Evolutionary conservation across 2,888 invertebrate species (phyloP), one percentile per base, ranked within the genome.

Genomic region (Molanna angustata): DNA sequence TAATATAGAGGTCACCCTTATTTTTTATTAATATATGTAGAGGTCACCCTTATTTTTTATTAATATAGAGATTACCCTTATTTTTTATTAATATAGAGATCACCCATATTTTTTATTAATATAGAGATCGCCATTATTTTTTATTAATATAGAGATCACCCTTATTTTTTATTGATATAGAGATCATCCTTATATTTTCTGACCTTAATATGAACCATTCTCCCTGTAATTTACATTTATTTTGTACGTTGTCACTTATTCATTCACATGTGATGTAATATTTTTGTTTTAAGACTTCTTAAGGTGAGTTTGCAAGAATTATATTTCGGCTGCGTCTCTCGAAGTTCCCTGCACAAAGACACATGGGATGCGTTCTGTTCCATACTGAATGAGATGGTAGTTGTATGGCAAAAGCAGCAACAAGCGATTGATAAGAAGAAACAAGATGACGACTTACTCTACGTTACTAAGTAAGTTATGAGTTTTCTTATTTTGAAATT

Each of bases 361-460:
- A 61, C 69, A 1, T 78, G 80, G 62, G 60, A 64, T 0, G 70
- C 77, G 1, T 75, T 86, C 37, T 72, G 80, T 51, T 67, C 69
- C 0, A 74, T 85, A 0, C 66, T 89, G 1, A 73, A 76, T 46
- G 72, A 79, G 35, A 79, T 90, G 45, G 84, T 88, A 17, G 67
- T 77, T 48, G 73, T 84, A 0, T 95, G 94, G 93, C 83, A 84
- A 63, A 78, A 82, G 52, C 88, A 91, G 61, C 85, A 90, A 62
- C 80, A 82, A 43, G 81, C 83, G 19, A 78, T 80, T 14, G 82
- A 83, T 59, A 76, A 76, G 62, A 80, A 82, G 61, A 82, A 86
- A 59, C 79, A 80, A 46, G 90, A 90, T 61, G 85, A 88, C 53
- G 89, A 89, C 47, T 86, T 85, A 60, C 71, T 94, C 39, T 90